Conservation (phyloP, 92 coral and sea anemone genomes). For the Paramuricea clavata region DNA sequence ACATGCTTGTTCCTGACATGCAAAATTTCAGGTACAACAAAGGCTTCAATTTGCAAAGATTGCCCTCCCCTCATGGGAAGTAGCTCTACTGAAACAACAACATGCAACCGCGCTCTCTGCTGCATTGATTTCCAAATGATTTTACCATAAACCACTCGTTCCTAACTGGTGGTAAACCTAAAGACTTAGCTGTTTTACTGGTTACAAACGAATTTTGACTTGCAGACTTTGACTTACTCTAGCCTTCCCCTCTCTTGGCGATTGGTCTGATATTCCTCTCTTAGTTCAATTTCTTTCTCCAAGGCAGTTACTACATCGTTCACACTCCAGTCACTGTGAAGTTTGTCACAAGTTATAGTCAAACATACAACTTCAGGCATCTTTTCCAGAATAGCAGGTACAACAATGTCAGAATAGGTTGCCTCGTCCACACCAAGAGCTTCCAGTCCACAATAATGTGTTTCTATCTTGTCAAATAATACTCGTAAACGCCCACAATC, state of each 20-base stretch:
- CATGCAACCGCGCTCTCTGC: neutral
- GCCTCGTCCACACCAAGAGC: slow-evolving; percentile 58
- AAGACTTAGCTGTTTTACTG: neutral
- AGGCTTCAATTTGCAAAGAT: neutral
- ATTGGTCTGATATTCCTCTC: slow-evolving; percentile 39
- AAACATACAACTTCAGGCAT: slow-evolving; percentile 46
- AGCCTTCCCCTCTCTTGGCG: neutral
- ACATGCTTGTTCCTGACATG: neutral
- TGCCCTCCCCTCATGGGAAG: neutral
- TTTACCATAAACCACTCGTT: neutral
- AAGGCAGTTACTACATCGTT: slow-evolving; percentile 26
- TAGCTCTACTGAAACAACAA: neutral
- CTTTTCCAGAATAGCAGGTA: slow-evolving; percentile 48
- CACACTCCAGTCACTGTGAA: slow-evolving; percentile 44
- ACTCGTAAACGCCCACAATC: slow-evolving; percentile 38
- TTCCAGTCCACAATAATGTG: slow-evolving; percentile 51
- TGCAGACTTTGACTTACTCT: neutral
- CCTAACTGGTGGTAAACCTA: neutral
- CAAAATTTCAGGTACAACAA: neutral
- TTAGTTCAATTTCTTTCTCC: slow-evolving; percentile 26
- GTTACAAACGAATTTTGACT: neutral
- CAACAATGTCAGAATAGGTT: slow-evolving; percentile 49
- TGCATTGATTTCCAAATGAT: neutral
- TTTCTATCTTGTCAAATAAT: slow-evolving; percentile 32
- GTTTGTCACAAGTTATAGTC: slow-evolving; percentile 64